phyloP scores from a whole-genome alignment of 2,888 invertebrate species.

The Nemurella pictetii region DNA sequence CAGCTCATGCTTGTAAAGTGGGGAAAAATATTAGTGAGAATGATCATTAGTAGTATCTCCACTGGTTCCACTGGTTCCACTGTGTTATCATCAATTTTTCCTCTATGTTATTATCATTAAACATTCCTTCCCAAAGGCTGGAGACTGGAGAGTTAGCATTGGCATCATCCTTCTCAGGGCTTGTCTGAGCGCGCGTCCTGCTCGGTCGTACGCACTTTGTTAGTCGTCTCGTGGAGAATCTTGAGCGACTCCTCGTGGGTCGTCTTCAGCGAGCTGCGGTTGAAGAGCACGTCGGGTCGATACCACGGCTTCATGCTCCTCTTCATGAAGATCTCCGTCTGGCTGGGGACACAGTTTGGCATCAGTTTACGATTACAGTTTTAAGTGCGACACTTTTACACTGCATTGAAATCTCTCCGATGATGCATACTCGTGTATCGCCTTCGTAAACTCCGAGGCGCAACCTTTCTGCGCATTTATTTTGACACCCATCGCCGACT shows the following conservation, averaged over 20 bases:
- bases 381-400: neutral
- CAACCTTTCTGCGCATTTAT: slow-evolving; percentile 32
- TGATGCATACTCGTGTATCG: neutral
- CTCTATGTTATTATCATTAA: too few species aligned
- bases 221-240: neutral
- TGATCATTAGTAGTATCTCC: too few species aligned
- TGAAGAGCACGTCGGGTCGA: neutral
- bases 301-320: neutral
- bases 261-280: neutral
- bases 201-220: neutral
- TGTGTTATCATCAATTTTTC: too few species aligned
- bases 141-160: too few species aligned
- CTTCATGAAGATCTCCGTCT: neutral
- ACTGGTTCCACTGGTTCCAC: too few species aligned
- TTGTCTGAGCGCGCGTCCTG: too few species aligned
- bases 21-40: too few species aligned
- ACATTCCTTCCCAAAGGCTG: too few species aligned
- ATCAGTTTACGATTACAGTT: neutral
- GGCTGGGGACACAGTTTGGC: neutral
- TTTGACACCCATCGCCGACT: slow-evolving; percentile 33
- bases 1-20: too few species aligned
- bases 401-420: neutral
- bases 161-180: too few species aligned
- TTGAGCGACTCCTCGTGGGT: neutral
- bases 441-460: slow-evolving; percentile 11